These are phyloP conservation scores for Notocelia uddmanniana DNA, from an alignment of 2,888 invertebrate species.

Conservation along the genomic window DNA sequence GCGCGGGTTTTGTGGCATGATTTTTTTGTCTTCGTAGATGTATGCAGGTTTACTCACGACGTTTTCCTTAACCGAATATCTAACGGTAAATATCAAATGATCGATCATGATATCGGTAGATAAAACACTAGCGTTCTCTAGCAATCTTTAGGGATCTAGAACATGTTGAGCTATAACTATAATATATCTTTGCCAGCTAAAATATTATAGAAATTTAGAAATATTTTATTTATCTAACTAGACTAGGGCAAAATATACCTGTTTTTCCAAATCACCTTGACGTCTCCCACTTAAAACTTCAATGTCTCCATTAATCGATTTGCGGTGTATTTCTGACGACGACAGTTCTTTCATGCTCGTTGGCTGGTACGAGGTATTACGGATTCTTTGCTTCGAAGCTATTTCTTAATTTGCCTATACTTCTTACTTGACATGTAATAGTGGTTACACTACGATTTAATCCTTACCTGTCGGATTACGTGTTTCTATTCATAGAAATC, in stretches of 20 bases:
- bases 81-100: too few relatives aligned
- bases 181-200: too few relatives aligned
- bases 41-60: too few relatives aligned
- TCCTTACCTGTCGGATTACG: background rate
- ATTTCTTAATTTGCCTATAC: background rate
- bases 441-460: background rate
- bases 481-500: background rate
- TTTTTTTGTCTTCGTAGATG: too few relatives aligned
- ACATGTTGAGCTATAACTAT: too few relatives aligned
- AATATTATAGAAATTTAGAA: background rate
- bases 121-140: too few relatives aligned
- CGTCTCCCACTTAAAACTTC: background rate
- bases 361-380: slow-evolving; percentile 11
- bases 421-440: background rate
- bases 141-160: too few relatives aligned
- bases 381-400: background rate
- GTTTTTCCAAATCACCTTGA: slow-evolving; percentile 7
- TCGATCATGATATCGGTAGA: too few relatives aligned
- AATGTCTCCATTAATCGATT: slow-evolving; percentile 18
- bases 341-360: background rate
- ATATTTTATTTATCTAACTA: background rate
- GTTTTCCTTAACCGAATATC: too few relatives aligned
- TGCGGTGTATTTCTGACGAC: slow-evolving; percentile 4
- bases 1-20: too few relatives aligned
- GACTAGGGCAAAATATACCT: too few relatives aligned